Evolutionary conservation across 2,113 vertebrate genomes (phyloP).

Genomic region (Mus spicilegus): DNA sequence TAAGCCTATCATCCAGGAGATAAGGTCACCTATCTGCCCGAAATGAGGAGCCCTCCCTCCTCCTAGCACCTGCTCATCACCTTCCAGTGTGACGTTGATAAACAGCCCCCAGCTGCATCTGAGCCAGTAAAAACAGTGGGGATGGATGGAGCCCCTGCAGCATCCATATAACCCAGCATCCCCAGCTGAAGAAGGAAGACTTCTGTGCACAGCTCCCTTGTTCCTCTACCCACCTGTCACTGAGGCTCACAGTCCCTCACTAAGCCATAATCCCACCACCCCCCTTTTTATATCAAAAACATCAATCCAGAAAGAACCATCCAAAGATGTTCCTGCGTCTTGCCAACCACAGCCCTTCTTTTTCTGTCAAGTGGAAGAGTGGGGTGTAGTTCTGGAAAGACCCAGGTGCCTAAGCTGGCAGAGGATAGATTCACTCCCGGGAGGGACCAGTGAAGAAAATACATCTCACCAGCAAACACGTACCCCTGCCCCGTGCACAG

Average conservation of each 20-base stretch:
- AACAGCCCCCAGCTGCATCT: constrained; percentile 23
- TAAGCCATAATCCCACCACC: constrained; percentile 10
- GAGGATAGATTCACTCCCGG: constrained; percentile 9
- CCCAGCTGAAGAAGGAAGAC: constrained; percentile 65
- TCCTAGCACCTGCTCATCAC: neutral
- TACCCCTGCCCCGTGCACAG: neutral
- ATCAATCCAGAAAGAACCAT: constrained; percentile 74
- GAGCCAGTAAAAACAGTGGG: constrained; percentile 22
- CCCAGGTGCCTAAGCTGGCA: neutral
- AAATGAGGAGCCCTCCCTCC: constrained; percentile 14
- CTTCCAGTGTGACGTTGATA: constrained; percentile 69
- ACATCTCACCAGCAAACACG: constrained; percentile 8
- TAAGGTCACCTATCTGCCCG: neutral
- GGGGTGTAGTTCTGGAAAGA: neutral
- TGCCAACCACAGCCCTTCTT: neutral
- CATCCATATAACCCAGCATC: constrained; percentile 74
- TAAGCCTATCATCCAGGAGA: neutral
- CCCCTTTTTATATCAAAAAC: constrained; percentile 82
- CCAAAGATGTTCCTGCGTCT: neutral
- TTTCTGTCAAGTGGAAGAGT: neutral
- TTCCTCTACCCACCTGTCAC: constrained; percentile 45
- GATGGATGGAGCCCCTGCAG: constrained; percentile 54
- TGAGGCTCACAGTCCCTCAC: constrained; percentile 65
- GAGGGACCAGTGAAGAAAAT: constrained; percentile 73
- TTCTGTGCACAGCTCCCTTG: constrained; percentile 71